A percentile compares a stretch with the other conserved stretches of the same genome.
These are phyloP conservation scores for Cabera pusaria DNA, from an alignment of 2,888 invertebrate species.

Conservation along the genomic window DNA sequence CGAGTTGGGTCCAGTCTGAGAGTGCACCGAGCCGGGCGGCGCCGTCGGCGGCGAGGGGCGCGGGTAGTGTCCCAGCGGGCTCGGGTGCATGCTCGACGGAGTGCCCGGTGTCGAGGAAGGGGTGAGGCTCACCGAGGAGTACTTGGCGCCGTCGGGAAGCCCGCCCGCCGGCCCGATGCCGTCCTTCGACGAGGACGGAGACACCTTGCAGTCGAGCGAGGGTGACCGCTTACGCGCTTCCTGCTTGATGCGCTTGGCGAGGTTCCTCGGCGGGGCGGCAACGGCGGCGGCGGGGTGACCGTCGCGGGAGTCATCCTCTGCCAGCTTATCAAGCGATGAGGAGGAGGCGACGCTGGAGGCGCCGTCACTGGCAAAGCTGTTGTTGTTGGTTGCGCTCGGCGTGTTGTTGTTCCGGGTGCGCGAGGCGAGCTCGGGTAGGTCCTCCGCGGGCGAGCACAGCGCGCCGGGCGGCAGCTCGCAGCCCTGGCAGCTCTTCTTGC, in stretches of 20 bases:
- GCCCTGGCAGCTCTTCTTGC: constrained; percentile 90
- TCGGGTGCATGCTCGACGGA: constrained; percentile 85
- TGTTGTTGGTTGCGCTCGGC: constrained; percentile 90
- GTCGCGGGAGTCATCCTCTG: constrained; percentile 90
- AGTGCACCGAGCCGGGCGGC: constrained; percentile 82
- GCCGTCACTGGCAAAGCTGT: constrained; percentile 89
- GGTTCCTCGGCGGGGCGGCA: constrained; percentile 76
- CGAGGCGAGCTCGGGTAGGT: constrained; percentile 87
- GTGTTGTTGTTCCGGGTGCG: constrained; percentile 92
- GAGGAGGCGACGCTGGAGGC: constrained; percentile 87
- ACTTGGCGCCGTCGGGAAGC: constrained; percentile 82
- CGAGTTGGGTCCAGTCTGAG: constrained; percentile 83
- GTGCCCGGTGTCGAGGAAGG: constrained; percentile 86
- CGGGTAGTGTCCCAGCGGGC: constrained; percentile 86
- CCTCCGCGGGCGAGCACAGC: constrained; percentile 85
- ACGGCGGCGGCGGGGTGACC: constrained; percentile 86
- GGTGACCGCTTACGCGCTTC: constrained; percentile 84
- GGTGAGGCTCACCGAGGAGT: constrained; percentile 85
- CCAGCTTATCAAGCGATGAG: constrained; percentile 89
- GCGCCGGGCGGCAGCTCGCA: constrained; percentile 89
- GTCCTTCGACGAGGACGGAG: constrained; percentile 82
- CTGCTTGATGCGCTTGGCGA: constrained; percentile 80
- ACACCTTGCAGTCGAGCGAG: constrained; percentile 79
- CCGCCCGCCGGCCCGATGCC: constrained; percentile 64
- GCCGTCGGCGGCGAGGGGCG: constrained; percentile 88